These are phyloP conservation scores for Apistogramma diplotaenia DNA, from an alignment of 2,113 vertebrate genomes.

Conservation along the genomic window DNA sequence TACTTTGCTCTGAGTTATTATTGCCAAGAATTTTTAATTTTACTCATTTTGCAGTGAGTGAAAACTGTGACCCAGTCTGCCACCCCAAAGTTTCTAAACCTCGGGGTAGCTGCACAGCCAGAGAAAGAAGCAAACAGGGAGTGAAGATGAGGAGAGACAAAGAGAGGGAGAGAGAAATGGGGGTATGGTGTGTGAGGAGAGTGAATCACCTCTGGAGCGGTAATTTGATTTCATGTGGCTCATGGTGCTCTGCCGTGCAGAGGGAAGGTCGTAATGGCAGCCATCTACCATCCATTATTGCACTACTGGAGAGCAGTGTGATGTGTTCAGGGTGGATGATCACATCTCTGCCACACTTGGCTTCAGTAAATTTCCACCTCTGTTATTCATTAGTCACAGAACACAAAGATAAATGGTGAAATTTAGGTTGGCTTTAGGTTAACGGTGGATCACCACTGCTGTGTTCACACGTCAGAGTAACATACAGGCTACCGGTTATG, in stretches of 20 bases:
- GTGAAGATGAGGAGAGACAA: neutral
- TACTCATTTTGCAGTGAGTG: neutral
- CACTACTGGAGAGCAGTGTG: constrained; percentile 37
- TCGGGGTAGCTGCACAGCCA: neutral
- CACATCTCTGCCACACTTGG: constrained; percentile 50
- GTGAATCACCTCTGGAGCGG: constrained; percentile 56
- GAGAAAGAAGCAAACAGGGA: neutral
- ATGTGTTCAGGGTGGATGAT: constrained; percentile 65
- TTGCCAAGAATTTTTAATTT: neutral
- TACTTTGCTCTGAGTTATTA: neutral
- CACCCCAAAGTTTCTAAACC: neutral
- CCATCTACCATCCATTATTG: constrained; percentile 69
- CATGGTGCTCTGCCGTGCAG: constrained; percentile 52
- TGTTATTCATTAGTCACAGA: constrained; percentile 51
- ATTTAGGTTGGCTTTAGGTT: constrained; percentile 24
- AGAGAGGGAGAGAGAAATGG: neutral
- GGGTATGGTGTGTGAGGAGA: constrained; percentile 24
- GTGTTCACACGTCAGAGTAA: constrained; percentile 10
- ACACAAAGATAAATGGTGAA: constrained; percentile 25
- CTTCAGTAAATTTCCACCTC: constrained; percentile 46
- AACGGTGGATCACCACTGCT: neutral
- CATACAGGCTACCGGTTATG: neutral
- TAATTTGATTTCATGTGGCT: constrained; percentile 74
- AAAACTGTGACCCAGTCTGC: neutral
- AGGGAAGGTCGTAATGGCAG: constrained; percentile 63